phyloP scores from a whole-genome alignment of 2,888 invertebrate genomes.

The Tipula unca region DNA sequence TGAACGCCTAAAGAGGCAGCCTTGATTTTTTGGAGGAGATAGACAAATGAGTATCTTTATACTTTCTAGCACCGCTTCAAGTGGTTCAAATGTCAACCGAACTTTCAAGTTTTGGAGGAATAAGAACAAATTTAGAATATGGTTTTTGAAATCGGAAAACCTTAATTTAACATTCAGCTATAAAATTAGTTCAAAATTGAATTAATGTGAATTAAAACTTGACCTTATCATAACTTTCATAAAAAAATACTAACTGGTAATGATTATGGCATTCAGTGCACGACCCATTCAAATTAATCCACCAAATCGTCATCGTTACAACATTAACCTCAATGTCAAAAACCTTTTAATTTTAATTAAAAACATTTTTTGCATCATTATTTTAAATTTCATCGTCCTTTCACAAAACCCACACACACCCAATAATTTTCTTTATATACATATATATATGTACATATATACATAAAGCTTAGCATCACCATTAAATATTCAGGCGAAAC shows the following conservation, averaged over 20 bases:
- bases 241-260: neutral
- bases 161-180: no score
- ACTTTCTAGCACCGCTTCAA: no score
- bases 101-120: no score
- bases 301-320: neutral
- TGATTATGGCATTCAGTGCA: neutral
- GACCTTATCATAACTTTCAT: neutral
- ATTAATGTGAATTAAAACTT: neutral
- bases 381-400: neutral
- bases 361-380: neutral
- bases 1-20: no score
- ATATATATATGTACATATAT: neutral
- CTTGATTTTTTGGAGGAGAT: no score
- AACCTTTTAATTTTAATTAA: conserved; percentile 9
- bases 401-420: neutral
- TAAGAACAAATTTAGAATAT: no score
- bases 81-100: no score
- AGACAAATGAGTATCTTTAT: no score
- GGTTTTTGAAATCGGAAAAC: no score
- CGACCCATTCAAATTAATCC: neutral
- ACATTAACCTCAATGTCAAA: neutral
- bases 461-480: neutral
- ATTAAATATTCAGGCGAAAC: neutral
- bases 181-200: neutral
- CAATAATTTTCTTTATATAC: neutral